Evolutionary conservation across 2,113 vertebrate species (phyloP), one percentile per base, ranked within the genome.

Genomic region (Hippocampus mohnikei): DNA sequence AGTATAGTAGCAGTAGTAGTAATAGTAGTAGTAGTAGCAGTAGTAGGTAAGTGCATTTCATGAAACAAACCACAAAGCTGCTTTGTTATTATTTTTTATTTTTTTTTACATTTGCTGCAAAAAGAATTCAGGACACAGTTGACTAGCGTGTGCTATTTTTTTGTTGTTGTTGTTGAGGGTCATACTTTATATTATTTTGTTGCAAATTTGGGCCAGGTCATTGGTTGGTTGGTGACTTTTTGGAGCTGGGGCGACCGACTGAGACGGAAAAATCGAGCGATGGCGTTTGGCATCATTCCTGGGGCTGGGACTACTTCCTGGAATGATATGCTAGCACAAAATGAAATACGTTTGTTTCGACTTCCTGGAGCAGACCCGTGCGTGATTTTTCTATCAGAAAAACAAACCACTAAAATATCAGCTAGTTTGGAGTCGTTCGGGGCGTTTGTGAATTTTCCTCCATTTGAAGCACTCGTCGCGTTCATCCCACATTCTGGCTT

Each of bases 31-130:
- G 56, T 18, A 59, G 27, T 55, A 55, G 53, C 23, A 25, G 53
- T 56, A 25, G 55, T 94, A 96, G 95, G 96, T 95, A 95, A 96
- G 95, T 97, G 95, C 96, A 95, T 94, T 94, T 93, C 92, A 92
- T 92, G 2, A 94, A 94, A 79, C 79, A 95, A 96, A 94, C 88
- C 89, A 93, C 91, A 92, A 93, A 95, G 96, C 95, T 96, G 95
- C 94, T 94, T 94, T 92, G 16, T 33, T 8, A 7, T 60, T 83
- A 77, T 82, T 78, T 83, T 90, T 88, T 84, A 88, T n/a, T n/a
- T 82, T 83, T 88, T 88, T 88, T 89, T 88, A 85, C 92, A 87
- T 83, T 91, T 84, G 42, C 85, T 76, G 76, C 84, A 77, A 92
- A 90, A 91, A 85, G 66, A 93, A 66, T 63, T 11, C 25, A 15